Evolutionary conservation across 2,113 vertebrate genomes (phyloP).

Genomic region (Ophthalmolycus amberensis): DNA sequence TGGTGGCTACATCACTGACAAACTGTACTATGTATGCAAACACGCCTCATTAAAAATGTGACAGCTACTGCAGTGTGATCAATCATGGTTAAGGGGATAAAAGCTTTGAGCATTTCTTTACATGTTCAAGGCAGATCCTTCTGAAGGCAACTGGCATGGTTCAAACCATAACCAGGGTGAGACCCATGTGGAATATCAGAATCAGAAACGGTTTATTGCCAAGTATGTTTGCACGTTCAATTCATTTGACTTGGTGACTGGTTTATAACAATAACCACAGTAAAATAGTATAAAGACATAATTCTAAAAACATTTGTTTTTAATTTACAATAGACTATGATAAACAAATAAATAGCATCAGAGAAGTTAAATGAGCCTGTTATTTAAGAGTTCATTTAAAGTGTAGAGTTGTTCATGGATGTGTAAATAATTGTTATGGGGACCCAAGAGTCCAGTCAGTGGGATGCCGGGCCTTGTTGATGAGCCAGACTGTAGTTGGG

Average conservation of each 20-base stretch:
- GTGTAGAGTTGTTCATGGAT: not conserved
- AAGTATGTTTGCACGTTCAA: not conserved
- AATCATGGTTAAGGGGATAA: slow-evolving; percentile 51
- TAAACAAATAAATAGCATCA: not conserved
- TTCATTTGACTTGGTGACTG: not conserved
- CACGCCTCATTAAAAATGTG: slow-evolving; percentile 71
- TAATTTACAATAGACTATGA: not conserved
- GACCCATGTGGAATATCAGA: not conserved
- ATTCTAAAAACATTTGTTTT: not conserved
- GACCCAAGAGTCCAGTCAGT: not conserved
- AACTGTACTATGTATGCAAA: slow-evolving; percentile 57
- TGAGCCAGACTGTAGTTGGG: not conserved
- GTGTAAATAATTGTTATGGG: not conserved
- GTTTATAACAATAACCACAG: not conserved
- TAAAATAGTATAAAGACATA: not conserved
- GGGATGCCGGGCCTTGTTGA: not conserved
- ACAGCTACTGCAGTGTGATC: slow-evolving; percentile 64
- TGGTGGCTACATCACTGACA: slow-evolving; percentile 45
- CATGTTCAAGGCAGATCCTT: slow-evolving; percentile 15
- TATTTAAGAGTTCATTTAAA: not conserved
- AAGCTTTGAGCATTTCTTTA: slow-evolving; percentile 53
- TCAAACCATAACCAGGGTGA: slow-evolving; percentile 19
- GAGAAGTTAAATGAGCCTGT: not conserved
- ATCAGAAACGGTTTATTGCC: not conserved
- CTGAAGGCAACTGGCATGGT: slow-evolving; percentile 15